These are phyloP conservation scores for Drosophila formosana DNA, from an alignment of 2,888 invertebrate genomes.

Conservation along the genomic window DNA sequence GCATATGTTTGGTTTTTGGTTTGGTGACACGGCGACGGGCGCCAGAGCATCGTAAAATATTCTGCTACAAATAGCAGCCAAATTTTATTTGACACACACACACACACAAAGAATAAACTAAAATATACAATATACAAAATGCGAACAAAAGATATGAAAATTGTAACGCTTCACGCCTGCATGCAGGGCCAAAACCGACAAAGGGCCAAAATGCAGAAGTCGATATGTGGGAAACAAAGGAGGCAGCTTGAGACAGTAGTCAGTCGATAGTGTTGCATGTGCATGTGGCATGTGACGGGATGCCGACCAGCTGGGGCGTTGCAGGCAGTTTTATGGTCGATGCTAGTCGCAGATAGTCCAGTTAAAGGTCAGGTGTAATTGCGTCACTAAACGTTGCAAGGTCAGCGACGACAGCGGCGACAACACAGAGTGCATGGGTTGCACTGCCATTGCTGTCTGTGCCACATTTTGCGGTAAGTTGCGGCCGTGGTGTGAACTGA, in stretches of 20 bases:
- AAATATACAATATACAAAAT: neutral
- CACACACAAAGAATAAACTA: slow-evolving; percentile 17
- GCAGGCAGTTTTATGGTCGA: slow-evolving; percentile 51
- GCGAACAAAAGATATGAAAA: slow-evolving; percentile 68
- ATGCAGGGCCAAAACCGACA: slow-evolving; percentile 55
- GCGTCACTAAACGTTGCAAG: slow-evolving; percentile 62
- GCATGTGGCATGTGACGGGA: too few species aligned
- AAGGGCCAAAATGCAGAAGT: slow-evolving; percentile 31
- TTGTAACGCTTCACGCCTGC: slow-evolving; percentile 75
- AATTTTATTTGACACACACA: slow-evolving; percentile 44
- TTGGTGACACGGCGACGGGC: slow-evolving; percentile 47
- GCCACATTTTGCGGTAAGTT: slow-evolving; percentile 46
- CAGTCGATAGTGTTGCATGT: neutral
- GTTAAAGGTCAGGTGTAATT: slow-evolving; percentile 70
- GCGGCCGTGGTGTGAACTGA: slow-evolving; percentile 67
- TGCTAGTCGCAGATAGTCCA: slow-evolving; percentile 27
- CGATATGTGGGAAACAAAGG: slow-evolving; percentile 27
- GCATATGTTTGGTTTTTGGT: slow-evolving; percentile 21
- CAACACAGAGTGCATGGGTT: slow-evolving; percentile 10
- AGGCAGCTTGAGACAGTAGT: slow-evolving; percentile 39
- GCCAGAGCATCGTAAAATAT: slow-evolving; percentile 68
- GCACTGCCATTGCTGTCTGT: slow-evolving; percentile 11
- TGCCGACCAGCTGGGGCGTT: slow-evolving; percentile 47
- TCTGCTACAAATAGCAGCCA: slow-evolving; percentile 52
- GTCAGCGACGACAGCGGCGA: slow-evolving; percentile 32